phyloP scores from a whole-genome alignment of 1,140 invertebrate genomes.

The Drosophila murphyi region DNA sequence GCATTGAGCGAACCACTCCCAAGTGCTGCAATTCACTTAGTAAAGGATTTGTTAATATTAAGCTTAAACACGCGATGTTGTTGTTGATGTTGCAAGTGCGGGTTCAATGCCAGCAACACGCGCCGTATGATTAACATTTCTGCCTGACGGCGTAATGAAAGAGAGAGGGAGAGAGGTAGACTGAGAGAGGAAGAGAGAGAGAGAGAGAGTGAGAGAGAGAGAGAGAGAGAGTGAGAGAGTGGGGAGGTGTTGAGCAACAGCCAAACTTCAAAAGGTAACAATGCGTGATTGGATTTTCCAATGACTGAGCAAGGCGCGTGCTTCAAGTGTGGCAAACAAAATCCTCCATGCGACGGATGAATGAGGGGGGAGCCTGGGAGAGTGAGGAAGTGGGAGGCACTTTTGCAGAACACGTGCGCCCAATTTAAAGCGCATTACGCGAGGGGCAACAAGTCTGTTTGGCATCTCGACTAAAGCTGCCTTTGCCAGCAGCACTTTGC shows the following conservation, averaged over 20 bases:
- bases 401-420: conserved; percentile 54
- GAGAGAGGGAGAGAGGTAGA: not conserved
- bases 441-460: conserved; percentile 26
- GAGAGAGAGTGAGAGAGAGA: not conserved
- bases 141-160: conserved; percentile 31
- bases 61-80: conserved; percentile 26
- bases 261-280: conserved; percentile 36
- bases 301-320: conserved; percentile 39
- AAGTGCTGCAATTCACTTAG: not conserved
- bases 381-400: not conserved
- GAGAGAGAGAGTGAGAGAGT: not conserved
- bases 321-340: conserved; percentile 20
- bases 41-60: conserved; percentile 1
- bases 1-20: not conserved
- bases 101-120: conserved; percentile 34
- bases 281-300: conserved; percentile 35
- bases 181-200: not conserved
- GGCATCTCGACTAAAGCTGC: conserved; percentile 1
- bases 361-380: not conserved
- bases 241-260: not conserved
- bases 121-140: conserved; percentile 40
- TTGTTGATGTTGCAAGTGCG: conserved; percentile 11
- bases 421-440: conserved; percentile 59
- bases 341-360: not conserved
- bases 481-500: conserved; percentile 33